These are phyloP conservation scores for Sarcophaga variegata DNA, from an alignment of 2,888 invertebrate genomes.

Conservation along the genomic window DNA sequence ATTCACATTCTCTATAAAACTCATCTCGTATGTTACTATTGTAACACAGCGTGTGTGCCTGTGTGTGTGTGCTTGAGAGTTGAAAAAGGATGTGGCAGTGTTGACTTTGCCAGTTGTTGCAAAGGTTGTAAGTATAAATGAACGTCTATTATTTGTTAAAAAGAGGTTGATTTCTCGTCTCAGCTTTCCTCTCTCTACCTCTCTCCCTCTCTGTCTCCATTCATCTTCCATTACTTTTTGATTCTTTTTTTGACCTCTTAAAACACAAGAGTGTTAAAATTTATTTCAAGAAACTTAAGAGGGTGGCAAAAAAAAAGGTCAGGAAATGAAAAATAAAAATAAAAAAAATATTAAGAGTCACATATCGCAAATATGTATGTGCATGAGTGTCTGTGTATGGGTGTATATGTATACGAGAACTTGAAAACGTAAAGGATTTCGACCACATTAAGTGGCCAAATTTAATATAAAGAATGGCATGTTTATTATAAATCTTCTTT, in stretches of 20 bases:
- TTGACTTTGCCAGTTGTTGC: background rate
- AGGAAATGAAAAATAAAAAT: too few species aligned
- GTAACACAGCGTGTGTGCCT: too few species aligned
- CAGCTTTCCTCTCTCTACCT: too few species aligned
- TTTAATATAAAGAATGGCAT: conserved; percentile 49
- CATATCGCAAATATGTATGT: background rate
- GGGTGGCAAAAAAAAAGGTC: conserved; percentile 16
- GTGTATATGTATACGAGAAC: conserved; percentile 1
- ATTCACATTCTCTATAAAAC: background rate
- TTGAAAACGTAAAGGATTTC: conserved; percentile 33
- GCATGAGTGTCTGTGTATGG: background rate
- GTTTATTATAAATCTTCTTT: conserved; percentile 56
- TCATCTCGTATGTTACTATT: background rate
- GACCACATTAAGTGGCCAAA: conserved; percentile 61
- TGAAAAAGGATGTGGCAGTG: background rate
- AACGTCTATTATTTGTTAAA: conserved; percentile 35
- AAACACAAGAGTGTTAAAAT: conserved; percentile 52
- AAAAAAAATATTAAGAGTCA: background rate
- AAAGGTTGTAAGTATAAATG: conserved; percentile 21
- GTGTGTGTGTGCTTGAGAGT: too few species aligned
- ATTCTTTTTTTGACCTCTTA: conserved; percentile 3
- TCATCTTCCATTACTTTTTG: background rate
- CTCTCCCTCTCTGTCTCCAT: too few species aligned
- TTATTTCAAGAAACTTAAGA: conserved; percentile 39
- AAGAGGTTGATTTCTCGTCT: background rate